Evolutionary conservation across 2,888 invertebrate species (phyloP), one percentile per base, ranked within the genome.

Genomic region (Eristalinus aeneus): DNA sequence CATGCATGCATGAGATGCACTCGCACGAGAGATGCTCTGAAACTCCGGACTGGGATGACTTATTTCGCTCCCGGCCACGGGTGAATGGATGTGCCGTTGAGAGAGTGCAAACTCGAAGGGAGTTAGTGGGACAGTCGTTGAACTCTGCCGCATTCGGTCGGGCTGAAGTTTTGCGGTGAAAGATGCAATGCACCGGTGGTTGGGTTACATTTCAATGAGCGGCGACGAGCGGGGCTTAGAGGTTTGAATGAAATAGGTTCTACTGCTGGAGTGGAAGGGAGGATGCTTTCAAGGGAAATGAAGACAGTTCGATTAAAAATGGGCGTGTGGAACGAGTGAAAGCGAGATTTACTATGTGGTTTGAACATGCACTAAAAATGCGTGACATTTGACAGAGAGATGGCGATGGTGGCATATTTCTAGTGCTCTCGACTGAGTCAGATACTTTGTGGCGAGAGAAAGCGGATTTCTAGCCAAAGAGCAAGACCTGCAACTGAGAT

Each of bases 101-200:
- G 58, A 75, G 23, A 75, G 58, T 67, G 65, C 58, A 67, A 56
- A 39, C 61, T 79, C 22, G 73, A 80, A 74, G 72, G 63, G 74
- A 74, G 80, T 80, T 63, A 80, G 74, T 80, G 63, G 80, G 74
- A n/a, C 80, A 74, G 80, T 80, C 69, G 80, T 80, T 80, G 74
- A 80, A 80, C 74, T 46, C 39, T 53, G 27, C 12, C 6, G 27
- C 27, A 27, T 27, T 39, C 12, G 9, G 20, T 53, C 60, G 27
- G 58, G 65, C 54, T 72, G 46, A 34, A 78, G 58, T 72, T 60
- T 22, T 32, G 34, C 32, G 58, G 58, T 58, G 34, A 60, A 46
- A 69, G 58, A 63, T 4, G 32, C 36, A 5, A 56, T 46, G 53
- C 11, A 20, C 39, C 5, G 27, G 36, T 46, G 46, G 46, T 8